These are phyloP conservation scores for Clistopyga incitator DNA, from an alignment of 2,888 invertebrate species.

Conservation along the genomic window DNA sequence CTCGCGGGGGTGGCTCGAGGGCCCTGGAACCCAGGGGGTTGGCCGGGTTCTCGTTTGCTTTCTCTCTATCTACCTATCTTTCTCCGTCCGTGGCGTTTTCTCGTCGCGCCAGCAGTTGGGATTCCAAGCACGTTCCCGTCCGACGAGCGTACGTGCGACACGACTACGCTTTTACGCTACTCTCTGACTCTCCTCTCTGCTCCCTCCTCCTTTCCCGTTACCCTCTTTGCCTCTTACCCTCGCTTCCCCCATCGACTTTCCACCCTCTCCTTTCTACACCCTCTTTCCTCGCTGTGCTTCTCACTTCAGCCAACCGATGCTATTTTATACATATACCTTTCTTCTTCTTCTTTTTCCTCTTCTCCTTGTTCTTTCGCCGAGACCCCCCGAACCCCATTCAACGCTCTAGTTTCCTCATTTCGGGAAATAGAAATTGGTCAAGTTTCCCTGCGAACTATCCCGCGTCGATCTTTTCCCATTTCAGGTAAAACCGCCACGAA, in stretches of 20 bases:
- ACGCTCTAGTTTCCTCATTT: constrained; percentile 63
- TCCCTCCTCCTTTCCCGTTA: constrained; percentile 36
- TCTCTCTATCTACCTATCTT: constrained; percentile 32
- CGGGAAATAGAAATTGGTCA: constrained; percentile 64
- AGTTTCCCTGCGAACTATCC: constrained; percentile 30
- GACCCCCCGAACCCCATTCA: constrained; percentile 34
- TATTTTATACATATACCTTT: constrained; percentile 36
- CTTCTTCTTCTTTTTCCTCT: constrained; percentile 9
- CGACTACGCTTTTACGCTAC: constrained; percentile 84
- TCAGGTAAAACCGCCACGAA: neutral
- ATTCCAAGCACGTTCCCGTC: constrained; percentile 83
- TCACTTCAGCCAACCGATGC: constrained; percentile 23
- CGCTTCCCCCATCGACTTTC: constrained; percentile 71
- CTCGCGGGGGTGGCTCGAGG: constrained; percentile 73
- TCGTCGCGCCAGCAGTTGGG: constrained; percentile 72
- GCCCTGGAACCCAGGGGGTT: constrained; percentile 60
- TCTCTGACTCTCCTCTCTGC: constrained; percentile 72
- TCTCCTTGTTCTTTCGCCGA: constrained; percentile 30
- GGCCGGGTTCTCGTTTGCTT: constrained; percentile 55
- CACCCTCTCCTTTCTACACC: constrained; percentile 60
- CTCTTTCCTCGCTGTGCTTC: constrained; percentile 32
- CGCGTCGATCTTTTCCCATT: neutral
- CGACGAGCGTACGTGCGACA: constrained; percentile 84
- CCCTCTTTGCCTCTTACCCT: constrained; percentile 60
- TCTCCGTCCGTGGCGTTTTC: constrained; percentile 51